A percentile compares a stretch with the other conserved stretches of the same genome.
Evolutionary conservation across 1,140 invertebrate species (phyloP).

Genomic region (Harpegnathos saltator): DNA sequence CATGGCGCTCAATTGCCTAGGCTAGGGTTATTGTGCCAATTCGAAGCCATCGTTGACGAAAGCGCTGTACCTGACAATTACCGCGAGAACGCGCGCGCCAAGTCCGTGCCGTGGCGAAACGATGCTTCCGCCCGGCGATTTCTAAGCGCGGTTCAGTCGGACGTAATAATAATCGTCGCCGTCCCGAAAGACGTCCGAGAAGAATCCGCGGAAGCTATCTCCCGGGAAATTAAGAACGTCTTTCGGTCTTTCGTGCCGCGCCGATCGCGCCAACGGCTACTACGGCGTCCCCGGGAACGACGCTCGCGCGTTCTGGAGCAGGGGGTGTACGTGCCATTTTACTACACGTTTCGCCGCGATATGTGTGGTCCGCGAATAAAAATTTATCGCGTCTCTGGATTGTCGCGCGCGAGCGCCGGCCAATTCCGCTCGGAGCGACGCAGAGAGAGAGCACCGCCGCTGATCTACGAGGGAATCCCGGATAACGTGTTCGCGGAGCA

Average conservation of each 20-base stretch:
- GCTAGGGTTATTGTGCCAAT: slow-evolving; percentile 52
- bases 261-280: no score
- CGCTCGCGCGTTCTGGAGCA: not conserved
- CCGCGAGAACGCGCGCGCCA: slow-evolving; percentile 28
- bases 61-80: slow-evolving; percentile 59
- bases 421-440: no score
- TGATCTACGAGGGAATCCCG: no score
- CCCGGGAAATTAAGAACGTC: not conserved
- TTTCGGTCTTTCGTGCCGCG: not conserved
- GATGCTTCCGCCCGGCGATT: slow-evolving; percentile 1
- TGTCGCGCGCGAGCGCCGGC: no score
- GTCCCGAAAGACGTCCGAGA: slow-evolving; percentile 13
- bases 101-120: slow-evolving; percentile 20
- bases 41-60: slow-evolving; percentile 53
- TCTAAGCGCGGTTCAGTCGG: not conserved
- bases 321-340: no score
- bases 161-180: not conserved
- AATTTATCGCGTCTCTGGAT: no score
- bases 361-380: no score
- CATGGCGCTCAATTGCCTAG: slow-evolving; percentile 36
- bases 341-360: no score
- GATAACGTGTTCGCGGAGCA: no score
- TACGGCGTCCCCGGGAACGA: not conserved
- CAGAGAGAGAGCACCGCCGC: no score
- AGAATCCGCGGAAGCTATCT: not conserved